Base-by-base conservation (phyloP, 2,888 invertebrate genomes). In the Coelopa pilipes region DNA sequence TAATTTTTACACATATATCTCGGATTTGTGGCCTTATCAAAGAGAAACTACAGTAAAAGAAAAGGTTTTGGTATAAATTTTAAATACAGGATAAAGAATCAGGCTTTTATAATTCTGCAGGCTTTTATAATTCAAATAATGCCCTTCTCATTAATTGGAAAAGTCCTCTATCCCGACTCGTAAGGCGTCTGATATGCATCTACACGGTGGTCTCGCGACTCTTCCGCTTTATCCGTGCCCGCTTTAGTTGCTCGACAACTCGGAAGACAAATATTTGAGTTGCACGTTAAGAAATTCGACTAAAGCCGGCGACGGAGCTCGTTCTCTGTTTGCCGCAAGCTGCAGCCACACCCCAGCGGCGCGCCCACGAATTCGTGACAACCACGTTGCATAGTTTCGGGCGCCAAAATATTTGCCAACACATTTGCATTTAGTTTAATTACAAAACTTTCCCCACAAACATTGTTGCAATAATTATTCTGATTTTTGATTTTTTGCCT, bases 361-460 rank as follows among this genome's bases (percentile, higher is more conserved):
- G 49, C 49, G 10, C 10, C 13, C 13, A 13, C 13, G 49, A 24
- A 24, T 19, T 13, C 45, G 17, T 49, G 17, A 67, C 74, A 70
- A 75, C 68, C 70, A 67, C 65, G 76, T 69, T 34, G 68, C 68
- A 68, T 55, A 55, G 34, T 57, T 68, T 57, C 17, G n/a, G 57
- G 68, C 68, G 45, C n/a, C 68, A 55, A 68, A 68, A 68, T 68
- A 68, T 68, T 68, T 68, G 57, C 68, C 72, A 76, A 80, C 78
- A 77, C 79, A 81, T 82, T 82, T 82, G 82, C 82, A 81, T 82
- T 82, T 80, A 81, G 78, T 81, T 82, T 82, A 82, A 82, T 82
- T 82, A 81, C 81, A 82, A 82, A 82, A 82, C 80, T 82, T 82
- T 75, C 80, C 46, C n/a, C 70, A 47, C 66, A 53, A 70, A 10